Percentiles rank a stretch among this genome's conserved stretches.
These are phyloP conservation scores for Drosophila anomelani DNA, from an alignment of 2,888 invertebrate genomes.

Conservation along the genomic window DNA sequence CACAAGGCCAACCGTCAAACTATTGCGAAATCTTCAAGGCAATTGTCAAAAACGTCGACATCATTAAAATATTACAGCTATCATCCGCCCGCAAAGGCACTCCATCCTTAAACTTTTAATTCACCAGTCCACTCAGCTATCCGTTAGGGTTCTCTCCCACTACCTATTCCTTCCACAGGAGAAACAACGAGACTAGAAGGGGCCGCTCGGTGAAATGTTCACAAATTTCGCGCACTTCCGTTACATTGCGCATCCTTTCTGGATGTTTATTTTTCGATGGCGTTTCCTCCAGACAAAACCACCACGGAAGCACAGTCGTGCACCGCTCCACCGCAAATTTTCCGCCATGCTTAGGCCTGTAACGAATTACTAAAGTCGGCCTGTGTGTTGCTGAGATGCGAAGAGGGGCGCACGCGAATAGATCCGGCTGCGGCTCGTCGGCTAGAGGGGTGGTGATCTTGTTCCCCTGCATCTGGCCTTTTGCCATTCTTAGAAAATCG, in stretches of 20 bases:
- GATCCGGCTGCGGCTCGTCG: too few species aligned
- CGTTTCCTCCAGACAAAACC: slow-evolving; percentile 74
- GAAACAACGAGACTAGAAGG: not conserved
- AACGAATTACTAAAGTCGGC: too few species aligned
- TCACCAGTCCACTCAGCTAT: slow-evolving; percentile 18
- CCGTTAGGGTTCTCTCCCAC: not conserved
- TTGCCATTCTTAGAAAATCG: too few species aligned
- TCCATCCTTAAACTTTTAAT: slow-evolving; percentile 20
- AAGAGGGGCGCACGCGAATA: too few species aligned
- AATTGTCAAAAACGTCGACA: slow-evolving; percentile 75
- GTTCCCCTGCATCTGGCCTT: too few species aligned
- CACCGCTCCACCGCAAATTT: slow-evolving; percentile 8
- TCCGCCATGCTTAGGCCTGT: not conserved
- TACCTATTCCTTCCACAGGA: not conserved
- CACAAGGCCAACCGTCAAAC: slow-evolving; percentile 65
- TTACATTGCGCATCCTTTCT: slow-evolving; percentile 73
- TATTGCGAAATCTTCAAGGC: slow-evolving; percentile 65
- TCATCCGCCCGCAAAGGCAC: slow-evolving; percentile 27
- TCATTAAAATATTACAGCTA: slow-evolving; percentile 74
- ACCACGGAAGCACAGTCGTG: slow-evolving; percentile 63
- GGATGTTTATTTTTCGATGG: slow-evolving; percentile 66
- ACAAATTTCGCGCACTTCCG: slow-evolving; percentile 75
- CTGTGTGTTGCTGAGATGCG: too few species aligned
- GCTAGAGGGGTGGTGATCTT: too few species aligned
- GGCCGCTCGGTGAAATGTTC: slow-evolving; percentile 59